These are phyloP conservation scores for Rhadina sibilatrix DNA, from an alignment of 2,113 vertebrate species.

Conservation along the genomic window DNA sequence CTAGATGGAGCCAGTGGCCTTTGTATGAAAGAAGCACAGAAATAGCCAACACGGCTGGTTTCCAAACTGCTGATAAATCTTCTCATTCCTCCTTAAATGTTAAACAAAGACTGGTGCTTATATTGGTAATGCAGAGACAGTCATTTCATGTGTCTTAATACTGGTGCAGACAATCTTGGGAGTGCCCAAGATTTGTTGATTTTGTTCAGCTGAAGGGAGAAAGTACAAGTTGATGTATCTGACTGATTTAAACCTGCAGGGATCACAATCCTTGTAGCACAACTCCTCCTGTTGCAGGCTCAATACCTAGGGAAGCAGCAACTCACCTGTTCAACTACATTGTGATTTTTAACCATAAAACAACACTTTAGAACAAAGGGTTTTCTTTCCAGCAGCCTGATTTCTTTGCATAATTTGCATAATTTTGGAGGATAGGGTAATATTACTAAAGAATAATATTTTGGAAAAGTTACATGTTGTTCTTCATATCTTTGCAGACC, in stretches of 20 bases:
- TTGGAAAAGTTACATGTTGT: background rate
- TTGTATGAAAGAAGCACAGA: background rate
- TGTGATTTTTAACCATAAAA: background rate
- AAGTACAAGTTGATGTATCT: background rate
- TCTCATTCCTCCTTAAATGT: background rate
- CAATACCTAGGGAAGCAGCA: background rate
- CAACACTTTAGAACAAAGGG: background rate
- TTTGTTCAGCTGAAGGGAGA: background rate
- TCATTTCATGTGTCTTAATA: background rate
- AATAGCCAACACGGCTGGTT: background rate
- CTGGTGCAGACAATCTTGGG: background rate
- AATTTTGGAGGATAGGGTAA: background rate
- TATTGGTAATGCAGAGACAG: background rate
- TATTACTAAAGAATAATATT: background rate
- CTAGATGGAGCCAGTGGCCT: constrained; percentile 27
- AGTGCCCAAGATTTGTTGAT: background rate
- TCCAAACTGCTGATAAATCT: background rate
- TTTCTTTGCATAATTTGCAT: background rate
- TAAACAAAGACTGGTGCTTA: background rate
- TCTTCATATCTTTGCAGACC: constrained; percentile 75
- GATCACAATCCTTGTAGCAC: background rate
- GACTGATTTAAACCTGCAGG: background rate
- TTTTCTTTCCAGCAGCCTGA: background rate
- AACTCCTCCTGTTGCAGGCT: background rate
- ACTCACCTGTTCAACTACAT: background rate